phyloP scores from a whole-genome alignment of 2,113 vertebrate species.

The Capra hircus region DNA sequence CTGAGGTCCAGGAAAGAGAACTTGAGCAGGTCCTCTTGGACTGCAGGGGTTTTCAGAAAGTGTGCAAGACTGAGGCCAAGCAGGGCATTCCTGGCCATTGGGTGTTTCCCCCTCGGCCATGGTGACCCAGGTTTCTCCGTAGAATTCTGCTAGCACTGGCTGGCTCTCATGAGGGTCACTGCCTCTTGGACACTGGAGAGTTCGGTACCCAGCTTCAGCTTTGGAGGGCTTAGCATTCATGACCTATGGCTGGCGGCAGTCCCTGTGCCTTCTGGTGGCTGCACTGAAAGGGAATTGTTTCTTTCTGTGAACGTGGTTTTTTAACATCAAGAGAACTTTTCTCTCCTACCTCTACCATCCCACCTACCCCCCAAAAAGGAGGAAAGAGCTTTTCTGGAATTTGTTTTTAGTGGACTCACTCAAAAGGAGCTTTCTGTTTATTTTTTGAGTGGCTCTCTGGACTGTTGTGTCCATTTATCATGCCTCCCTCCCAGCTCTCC shows the following conservation, averaged over 20 bases:
- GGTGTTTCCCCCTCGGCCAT: accelerated
- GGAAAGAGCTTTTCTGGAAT: conserved; percentile 5
- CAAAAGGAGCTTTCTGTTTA: conserved; percentile 67
- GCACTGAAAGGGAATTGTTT: neutral
- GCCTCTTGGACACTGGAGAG: neutral
- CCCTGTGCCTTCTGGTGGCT: neutral
- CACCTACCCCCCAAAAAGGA: too few relatives aligned
- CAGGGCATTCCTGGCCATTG: neutral
- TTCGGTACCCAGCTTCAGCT: neutral
- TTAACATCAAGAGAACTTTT: neutral
- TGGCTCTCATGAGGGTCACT: neutral
- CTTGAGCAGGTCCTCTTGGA: neutral
- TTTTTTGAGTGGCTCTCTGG: conserved; percentile 51
- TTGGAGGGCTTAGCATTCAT: neutral
- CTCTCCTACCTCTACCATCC: neutral
- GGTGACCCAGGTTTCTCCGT: neutral
- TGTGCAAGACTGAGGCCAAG: neutral
- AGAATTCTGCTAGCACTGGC: neutral
- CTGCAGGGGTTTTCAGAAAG: neutral
- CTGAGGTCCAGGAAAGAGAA: neutral
- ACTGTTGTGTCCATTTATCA: conserved; percentile 58
- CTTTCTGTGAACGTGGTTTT: neutral
- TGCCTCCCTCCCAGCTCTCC: conserved; percentile 20
- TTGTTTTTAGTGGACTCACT: conserved; percentile 48
- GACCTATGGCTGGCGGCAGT: neutral